Conservation (phyloP, 2,888 invertebrate species). For the Ernsta delagoae region DNA sequence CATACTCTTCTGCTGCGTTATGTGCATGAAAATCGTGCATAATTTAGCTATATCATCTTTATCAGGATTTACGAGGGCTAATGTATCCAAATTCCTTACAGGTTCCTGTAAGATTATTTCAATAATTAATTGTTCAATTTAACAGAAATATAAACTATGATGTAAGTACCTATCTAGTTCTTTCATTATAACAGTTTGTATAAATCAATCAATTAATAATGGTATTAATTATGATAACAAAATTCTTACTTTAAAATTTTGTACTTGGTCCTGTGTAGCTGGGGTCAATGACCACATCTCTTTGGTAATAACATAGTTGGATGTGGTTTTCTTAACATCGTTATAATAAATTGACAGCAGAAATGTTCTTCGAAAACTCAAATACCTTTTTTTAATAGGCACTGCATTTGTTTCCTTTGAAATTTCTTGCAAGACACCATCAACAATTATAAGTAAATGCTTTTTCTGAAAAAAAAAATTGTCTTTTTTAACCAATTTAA, state of each 20-base stretch:
- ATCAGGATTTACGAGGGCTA: constrained; percentile 59
- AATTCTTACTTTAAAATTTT: constrained; percentile 64
- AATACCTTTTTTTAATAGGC: constrained; percentile 40
- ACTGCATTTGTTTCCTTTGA: not conserved
- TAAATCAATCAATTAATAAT: too few relatives aligned
- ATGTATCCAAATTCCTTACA: constrained; percentile 56
- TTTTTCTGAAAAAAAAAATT: constrained; percentile 55
- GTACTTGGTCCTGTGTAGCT: constrained; percentile 54
- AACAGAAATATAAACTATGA: too few relatives aligned
- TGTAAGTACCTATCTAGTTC: too few relatives aligned
- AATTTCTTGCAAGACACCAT: constrained; percentile 64
- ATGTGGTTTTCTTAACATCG: constrained; percentile 33
- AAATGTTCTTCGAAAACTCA: constrained; percentile 67
- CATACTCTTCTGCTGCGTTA: constrained; percentile 60
- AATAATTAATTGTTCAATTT: too few relatives aligned
- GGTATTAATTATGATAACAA: too few relatives aligned
- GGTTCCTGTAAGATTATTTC: constrained; percentile 54
- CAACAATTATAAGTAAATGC: constrained; percentile 56
- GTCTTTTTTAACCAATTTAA: too few relatives aligned
- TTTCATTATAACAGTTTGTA: too few relatives aligned
- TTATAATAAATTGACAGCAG: constrained; percentile 49
- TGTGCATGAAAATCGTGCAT: constrained; percentile 59
- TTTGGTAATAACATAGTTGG: constrained; percentile 54
- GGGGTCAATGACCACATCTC: constrained; percentile 60
- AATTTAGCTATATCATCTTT: constrained; percentile 58